Conservation (phyloP, 2,113 vertebrate genomes). For the Myrmecophaga tridactyla region DNA sequence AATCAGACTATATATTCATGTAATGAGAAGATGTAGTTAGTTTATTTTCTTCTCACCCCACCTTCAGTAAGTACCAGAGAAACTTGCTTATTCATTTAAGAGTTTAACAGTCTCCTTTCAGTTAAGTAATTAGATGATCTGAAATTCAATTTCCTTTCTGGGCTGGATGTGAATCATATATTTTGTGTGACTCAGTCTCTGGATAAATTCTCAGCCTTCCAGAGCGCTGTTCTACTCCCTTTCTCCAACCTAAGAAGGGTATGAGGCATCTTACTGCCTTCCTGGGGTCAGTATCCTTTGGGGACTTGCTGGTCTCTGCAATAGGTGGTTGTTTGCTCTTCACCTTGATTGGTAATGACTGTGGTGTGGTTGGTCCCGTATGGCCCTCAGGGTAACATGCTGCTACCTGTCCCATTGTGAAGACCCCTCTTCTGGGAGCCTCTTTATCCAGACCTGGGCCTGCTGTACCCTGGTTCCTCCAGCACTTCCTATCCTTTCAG, state of each 20-base stretch:
- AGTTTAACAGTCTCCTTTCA: conserved; percentile 56
- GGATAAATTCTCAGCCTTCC: conserved; percentile 8
- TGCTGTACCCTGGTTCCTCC: not conserved
- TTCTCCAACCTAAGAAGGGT: not conserved
- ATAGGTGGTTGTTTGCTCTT: not conserved
- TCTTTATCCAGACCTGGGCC: not conserved
- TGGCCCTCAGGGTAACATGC: not conserved
- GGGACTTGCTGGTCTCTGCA: not conserved
- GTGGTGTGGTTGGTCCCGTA: not conserved
- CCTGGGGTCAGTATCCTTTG: not conserved
- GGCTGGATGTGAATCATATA: not conserved
- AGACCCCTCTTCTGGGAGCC: not conserved
- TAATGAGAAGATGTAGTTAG: not conserved
- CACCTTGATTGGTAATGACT: not conserved
- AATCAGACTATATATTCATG: conserved; percentile 2
- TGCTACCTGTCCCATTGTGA: not conserved
- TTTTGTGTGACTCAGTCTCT: not conserved
- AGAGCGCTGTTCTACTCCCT: not conserved
- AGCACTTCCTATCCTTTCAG: not conserved
- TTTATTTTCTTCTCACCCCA: conserved; percentile 48
- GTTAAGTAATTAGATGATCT: conserved; percentile 53
- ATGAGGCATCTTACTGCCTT: not conserved
- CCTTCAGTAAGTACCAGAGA: not conserved
- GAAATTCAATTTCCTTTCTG: not conserved
- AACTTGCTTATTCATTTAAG: conserved; percentile 53